Evolutionary conservation across 2,797 vertebrate genomes (phyloP), one percentile per base, ranked within the genome.

Genomic region (Brachyrhaphis roseni): DNA sequence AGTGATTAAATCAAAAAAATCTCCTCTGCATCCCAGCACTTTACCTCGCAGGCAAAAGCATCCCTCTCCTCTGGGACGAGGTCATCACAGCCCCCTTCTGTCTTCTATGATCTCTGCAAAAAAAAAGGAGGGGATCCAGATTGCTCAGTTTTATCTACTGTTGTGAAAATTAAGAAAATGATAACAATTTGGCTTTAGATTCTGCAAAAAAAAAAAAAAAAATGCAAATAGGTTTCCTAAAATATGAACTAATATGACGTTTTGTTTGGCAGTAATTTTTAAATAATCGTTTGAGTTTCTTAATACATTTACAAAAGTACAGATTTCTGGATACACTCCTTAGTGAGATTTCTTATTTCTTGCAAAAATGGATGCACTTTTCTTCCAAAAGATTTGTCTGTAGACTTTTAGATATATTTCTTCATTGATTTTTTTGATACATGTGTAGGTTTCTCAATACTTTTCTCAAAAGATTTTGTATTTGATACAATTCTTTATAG

Each of bases 31-130:
- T 92, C 88, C 81, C 86, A 84, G 84, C 78, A 93, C 89, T 91
- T 91, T 95, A 94, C 94, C 95, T 96, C 41, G 92, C 91, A 96
- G 95, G 95, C 95, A 96, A 93, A 70, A 96, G 95, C 94, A 95
- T 92, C 92, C 78, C 76, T 89, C 86, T 95, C 94, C 94, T 92
- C 85, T 91, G 94, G 94, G 95, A 96, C 84, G 76, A 87, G 94
- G 92, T 93, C 91, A 92, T 89, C 89, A 84, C 47, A 80, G 84
- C 82, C 91, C 91, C 89, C 92, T 89, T 91, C 85, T 91, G 86
- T 90, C 88, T 88, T 91, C 92, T 95, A 87, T 95, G 92, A 94
- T 95, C 94, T 94, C 78, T 86, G 79, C 75, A 73, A 87, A 81
- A 73, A 88, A 80, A 62, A 59, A 55, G 23, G 76, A 74, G 84